Base-by-base conservation (phyloP, 1,140 invertebrate genomes). In the Drosophila pruinosa region DNA sequence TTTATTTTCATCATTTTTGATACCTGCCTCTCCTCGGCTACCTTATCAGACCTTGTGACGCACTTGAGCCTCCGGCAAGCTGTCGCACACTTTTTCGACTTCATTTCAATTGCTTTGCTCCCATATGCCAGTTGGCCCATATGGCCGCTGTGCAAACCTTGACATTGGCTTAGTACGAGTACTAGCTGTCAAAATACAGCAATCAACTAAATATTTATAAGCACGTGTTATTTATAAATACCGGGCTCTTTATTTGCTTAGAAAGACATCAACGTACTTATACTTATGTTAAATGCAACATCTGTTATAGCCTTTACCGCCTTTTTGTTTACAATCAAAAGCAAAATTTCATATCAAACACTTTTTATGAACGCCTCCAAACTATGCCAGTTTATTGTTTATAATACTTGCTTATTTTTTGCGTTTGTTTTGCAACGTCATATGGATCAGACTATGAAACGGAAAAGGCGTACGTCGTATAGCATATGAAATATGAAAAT, bases 401-500 rank as follows among this genome's bases (percentile, higher is more conserved):
- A 68, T 58, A 48, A 56, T 17, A 36, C 48, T 12, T 19, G 8
- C 38, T 39, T 28, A 34, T 15, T 14, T 36, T 58, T 56, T 21
- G n/a, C 45, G 28, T 21, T 34, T 34, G 14, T 34, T 22, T 26
- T 24, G 57, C 21, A 19, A 69, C 65, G 68, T 64, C 59, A 64
- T 14, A 21, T 59, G 54, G 12, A 45, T 59, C 39, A 45, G 41
- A 7, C 31, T 31, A 34, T 39, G 41, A 38, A 50, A 48, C 56
- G 68, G 52, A 65, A 65, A n/a, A 69, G 72, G 41, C 52, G 50
- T 12, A 58, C 39, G 61, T 57, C 39, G 62, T 61, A 62, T 45
- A 53, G 68, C 57, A 81, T 78, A 75, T 78, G 78, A 82, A 89
- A 88, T 88, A 88, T 88, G 71, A 82, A 88, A 88, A 88, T 88